Evolutionary conservation across 2,113 vertebrate genomes (phyloP).

Genomic region (Ciconia maguari): DNA sequence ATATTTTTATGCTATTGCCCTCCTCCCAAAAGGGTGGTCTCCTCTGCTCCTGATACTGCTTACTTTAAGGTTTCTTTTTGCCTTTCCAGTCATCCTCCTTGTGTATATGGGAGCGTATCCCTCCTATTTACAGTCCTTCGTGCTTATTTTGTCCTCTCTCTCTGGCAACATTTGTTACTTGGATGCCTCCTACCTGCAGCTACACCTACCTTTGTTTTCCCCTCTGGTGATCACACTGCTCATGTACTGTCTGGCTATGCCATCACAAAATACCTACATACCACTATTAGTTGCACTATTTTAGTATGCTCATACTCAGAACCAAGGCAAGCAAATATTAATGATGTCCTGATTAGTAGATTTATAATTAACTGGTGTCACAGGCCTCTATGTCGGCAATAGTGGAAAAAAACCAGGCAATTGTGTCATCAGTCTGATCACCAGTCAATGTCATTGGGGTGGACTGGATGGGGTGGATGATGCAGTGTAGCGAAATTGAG

Average conservation of each 20-base stretch:
- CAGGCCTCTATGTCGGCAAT: not conserved
- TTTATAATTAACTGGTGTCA: not conserved
- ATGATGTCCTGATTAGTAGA: not conserved
- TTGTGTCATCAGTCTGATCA: accelerated
- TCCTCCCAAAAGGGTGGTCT: not conserved
- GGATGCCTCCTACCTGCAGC: not conserved
- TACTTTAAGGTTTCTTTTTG: not conserved
- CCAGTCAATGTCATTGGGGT: not conserved
- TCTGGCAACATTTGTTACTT: not conserved
- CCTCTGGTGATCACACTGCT: not conserved
- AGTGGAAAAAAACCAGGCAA: not conserved
- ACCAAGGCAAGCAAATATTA: not conserved
- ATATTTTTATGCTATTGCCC: not conserved
- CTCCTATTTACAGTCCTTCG: not conserved
- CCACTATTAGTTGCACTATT: not conserved
- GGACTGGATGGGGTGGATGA: not conserved
- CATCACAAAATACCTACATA: not conserved
- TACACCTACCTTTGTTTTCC: not conserved
- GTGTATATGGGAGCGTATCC: not conserved
- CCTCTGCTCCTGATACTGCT: not conserved
- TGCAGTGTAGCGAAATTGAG: not conserved
- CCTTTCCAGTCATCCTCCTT: not conserved
- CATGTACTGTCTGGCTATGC: accelerated
- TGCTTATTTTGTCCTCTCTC: not conserved
- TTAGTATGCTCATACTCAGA: not conserved